Percentiles rank a stretch among this genome's conserved stretches.
These are phyloP conservation scores for Heteronetta atricapilla DNA, from an alignment of 2,113 vertebrate genomes.

Conservation along the genomic window DNA sequence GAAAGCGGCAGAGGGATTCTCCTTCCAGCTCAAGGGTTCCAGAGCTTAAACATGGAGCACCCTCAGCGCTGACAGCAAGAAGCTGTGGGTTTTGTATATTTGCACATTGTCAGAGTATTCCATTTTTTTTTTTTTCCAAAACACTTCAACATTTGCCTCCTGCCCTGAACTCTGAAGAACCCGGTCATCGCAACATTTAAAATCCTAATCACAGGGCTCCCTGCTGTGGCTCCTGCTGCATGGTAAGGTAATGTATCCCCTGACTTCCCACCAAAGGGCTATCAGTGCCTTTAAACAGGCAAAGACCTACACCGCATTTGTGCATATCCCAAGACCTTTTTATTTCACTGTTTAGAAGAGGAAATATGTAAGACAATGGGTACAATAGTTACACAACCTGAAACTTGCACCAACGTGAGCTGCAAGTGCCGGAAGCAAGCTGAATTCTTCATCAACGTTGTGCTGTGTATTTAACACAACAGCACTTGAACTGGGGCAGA, in stretches of 20 bases:
- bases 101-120: background rate
- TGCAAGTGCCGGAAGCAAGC: background rate
- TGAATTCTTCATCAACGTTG: background rate
- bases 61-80: background rate
- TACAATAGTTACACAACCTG: background rate
- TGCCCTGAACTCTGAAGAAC: background rate
- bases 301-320: background rate
- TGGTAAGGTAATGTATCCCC: background rate
- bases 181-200: background rate
- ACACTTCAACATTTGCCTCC: background rate
- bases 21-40: background rate
- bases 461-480: background rate
- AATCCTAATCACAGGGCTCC: background rate
- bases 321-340: background rate
- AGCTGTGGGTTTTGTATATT: background rate
- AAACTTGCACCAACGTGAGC: background rate
- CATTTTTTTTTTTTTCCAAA: background rate
- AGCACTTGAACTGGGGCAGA: background rate
- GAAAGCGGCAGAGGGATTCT: background rate
- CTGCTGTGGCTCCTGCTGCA: background rate
- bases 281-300: background rate
- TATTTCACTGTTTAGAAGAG: background rate
- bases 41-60: background rate
- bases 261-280: background rate
- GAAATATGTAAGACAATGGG: background rate